Conservation (phyloP, 2,113 vertebrate genomes). For the Sula dactylatra region DNA sequence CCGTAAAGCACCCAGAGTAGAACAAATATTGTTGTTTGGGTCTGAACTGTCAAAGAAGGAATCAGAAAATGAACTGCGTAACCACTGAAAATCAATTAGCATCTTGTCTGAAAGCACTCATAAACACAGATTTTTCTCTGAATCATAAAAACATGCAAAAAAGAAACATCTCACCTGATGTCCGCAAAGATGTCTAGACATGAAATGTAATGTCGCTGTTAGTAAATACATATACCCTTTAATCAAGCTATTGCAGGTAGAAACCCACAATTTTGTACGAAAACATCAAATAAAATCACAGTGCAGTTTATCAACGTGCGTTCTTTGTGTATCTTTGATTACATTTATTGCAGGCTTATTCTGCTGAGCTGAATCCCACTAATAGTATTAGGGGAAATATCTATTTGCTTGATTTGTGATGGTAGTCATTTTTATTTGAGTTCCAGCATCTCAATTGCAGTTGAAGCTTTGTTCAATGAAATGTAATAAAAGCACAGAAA, state of each 20-base stretch:
- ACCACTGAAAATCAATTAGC: background rate
- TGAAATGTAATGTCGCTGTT: conserved; percentile 29
- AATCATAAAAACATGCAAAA: background rate
- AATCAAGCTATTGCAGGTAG: conserved; percentile 32
- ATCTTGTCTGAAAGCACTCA: background rate
- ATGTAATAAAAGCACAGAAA: conserved; percentile 4
- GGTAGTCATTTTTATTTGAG: conserved; percentile 45
- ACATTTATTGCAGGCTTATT: conserved; percentile 46
- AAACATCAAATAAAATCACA: conserved; percentile 64
- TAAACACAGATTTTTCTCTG: background rate
- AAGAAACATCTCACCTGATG: background rate
- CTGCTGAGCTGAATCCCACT: conserved; percentile 46
- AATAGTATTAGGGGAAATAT: conserved; percentile 51
- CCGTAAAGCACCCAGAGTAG: background rate
- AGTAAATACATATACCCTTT: background rate
- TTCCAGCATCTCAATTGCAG: conserved; percentile 39
- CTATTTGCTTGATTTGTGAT: conserved; percentile 66
- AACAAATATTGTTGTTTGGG: background rate
- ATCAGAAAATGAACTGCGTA: background rate
- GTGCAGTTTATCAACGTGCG: conserved; percentile 45
- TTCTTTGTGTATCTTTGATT: conserved; percentile 54
- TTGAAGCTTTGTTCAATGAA: conserved; percentile 19
- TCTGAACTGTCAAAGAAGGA: background rate
- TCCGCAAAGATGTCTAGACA: background rate
- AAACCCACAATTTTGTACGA: conserved; percentile 63